Evolutionary conservation across 2,113 vertebrate species (phyloP), one percentile per base, ranked within the genome.

Genomic region (Trachemys scripta): DNA sequence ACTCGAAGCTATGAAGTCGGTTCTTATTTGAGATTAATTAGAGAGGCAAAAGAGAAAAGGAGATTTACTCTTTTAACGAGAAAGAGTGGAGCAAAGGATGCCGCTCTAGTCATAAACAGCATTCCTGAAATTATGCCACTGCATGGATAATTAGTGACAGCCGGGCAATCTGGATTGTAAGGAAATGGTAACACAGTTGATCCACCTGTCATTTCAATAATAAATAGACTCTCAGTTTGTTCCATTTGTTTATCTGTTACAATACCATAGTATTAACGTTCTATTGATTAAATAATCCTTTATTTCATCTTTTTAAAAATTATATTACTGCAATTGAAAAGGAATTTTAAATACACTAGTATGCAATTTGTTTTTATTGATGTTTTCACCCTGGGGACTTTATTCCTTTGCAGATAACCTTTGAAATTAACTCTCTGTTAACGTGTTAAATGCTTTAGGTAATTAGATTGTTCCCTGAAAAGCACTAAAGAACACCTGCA

Each of bases 401-500:
- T 90, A 65, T 92, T 95, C 65, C 93, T 91, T 94, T 53, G 72
- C 54, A 14, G 54, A 38, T 31, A 87, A 80, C 38, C 51, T 57
- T 93, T 94, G 91, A 84, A 95, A 87, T 90, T 94, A 95, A 87
- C 95, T 88, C 82, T 69, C 79, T 65, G 51, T 85, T 96, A 94
- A 94, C 17, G 20, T 87, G 35, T 88, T 94, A 76, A 95, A 93
- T 82, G 78, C 85, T 95, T 91, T 89, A 88, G 56, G 54, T 90
- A 82, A 47, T 53, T 84, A 87, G 72, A 83, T 51, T 38, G 62
- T 90, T 96, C 82, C 82, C 86, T 84, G 53, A 62, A 95, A 96
- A 90, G 50, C 85, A 59, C 50, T 83, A 85, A 95, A 92, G 89
- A 95, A 90, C 94, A 96, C 92, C 93, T 96, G 93, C 90, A 91